Evolutionary conservation across 2,113 vertebrate genomes (phyloP).

Genomic region (Balaeniceps rex): DNA sequence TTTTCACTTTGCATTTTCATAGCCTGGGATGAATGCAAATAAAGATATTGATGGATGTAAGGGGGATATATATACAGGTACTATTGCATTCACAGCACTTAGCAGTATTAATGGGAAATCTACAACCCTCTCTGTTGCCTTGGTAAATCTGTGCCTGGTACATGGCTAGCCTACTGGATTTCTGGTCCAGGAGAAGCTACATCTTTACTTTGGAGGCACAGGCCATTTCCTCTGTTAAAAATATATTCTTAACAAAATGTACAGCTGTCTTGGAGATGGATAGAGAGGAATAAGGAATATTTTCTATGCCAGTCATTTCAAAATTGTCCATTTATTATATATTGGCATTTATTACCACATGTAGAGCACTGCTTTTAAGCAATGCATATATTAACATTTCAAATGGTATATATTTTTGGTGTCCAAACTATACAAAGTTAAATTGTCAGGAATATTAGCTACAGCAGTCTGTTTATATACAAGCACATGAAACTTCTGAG

Average conservation of each 20-base stretch:
- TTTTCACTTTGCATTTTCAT: neutral
- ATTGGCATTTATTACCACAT: neutral
- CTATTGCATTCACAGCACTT: neutral
- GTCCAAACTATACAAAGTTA: neutral
- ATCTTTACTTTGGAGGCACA: neutral
- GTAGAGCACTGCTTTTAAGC: neutral
- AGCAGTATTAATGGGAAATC: neutral
- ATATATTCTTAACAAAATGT: neutral
- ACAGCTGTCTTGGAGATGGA: neutral
- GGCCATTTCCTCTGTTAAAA: neutral
- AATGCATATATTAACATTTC: neutral
- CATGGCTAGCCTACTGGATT: neutral
- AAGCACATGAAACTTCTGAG: neutral
- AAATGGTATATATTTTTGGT: neutral
- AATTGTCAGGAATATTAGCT: neutral
- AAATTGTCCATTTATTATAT: neutral
- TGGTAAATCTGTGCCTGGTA: neutral
- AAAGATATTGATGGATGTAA: neutral
- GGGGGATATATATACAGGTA: neutral
- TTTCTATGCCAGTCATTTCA: neutral
- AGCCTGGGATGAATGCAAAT: neutral
- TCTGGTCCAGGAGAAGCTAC: neutral
- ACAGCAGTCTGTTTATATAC: neutral
- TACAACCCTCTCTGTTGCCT: neutral
- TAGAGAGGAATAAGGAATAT: neutral